These are phyloP conservation scores for Brevimyrus niger DNA, from an alignment of 2,113 vertebrate species.

Conservation along the genomic window DNA sequence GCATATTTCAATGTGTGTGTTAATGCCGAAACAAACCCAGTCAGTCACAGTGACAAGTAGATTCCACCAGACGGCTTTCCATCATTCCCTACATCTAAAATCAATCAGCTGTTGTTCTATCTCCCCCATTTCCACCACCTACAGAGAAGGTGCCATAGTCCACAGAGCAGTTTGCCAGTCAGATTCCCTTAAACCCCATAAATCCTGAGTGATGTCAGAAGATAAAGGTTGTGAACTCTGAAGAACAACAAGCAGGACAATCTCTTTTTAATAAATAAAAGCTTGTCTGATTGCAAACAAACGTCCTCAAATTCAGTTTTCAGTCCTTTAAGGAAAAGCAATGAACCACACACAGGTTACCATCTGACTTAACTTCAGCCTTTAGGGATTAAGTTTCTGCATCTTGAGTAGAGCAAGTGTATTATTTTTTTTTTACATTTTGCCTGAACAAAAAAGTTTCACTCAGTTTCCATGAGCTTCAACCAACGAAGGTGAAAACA, in stretches of 20 bases:
- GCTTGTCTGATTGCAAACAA: not conserved
- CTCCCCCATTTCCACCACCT: not conserved
- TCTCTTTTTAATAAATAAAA: not conserved
- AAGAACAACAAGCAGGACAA: not conserved
- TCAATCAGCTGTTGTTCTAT: not conserved
- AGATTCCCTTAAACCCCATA: not conserved
- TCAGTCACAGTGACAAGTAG: not conserved
- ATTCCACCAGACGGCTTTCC: not conserved
- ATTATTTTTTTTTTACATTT: not conserved
- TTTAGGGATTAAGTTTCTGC: not conserved
- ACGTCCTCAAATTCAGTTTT: not conserved
- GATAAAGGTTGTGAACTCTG: not conserved
- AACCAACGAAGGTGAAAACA: not conserved
- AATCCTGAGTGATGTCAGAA: not conserved
- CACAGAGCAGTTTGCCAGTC: not conserved
- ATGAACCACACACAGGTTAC: not conserved
- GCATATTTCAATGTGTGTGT: not conserved
- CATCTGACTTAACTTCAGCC: not conserved
- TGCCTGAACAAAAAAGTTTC: not conserved
- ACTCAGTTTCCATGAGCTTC: not conserved
- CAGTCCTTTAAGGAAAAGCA: not conserved
- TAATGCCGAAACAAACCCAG: not conserved
- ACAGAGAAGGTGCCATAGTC: not conserved
- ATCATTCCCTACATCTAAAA: not conserved
- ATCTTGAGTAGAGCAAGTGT: not conserved